Base-by-base conservation (phyloP, 2,888 invertebrate species). In the Deroplatys truncata region DNA sequence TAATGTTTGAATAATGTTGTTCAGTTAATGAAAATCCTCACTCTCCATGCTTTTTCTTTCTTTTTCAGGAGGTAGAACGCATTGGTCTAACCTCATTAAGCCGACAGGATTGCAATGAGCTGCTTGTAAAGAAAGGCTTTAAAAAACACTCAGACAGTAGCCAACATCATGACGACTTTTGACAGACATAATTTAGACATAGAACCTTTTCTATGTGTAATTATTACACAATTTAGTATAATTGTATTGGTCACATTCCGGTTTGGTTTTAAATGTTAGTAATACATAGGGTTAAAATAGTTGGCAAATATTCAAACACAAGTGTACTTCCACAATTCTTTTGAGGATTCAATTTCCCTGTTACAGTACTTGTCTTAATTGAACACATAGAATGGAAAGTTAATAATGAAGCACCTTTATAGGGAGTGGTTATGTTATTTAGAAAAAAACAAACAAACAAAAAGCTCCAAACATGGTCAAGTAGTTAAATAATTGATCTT, bases 51-150 rank as follows among this genome's bases (percentile, higher is more conserved):
- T 20, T 72, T 72, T 3, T 82, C 82, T 87, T 43, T 35, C 29
- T 87, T 31, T 49, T 84, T 13, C 28, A 94, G 92, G 96, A 96
- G 93, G 92, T 97, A 13, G 96, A 97, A 92, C 94, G 96, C 91
- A 92, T 96, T 86, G 93, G 94, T 83, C 93, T 97, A 83, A 94
- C 95, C 0, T 92, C 93, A 49, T 93, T 96, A 28, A 95, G 93
- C 82, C 95, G 96, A 43, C 92, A 95, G 56, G 95, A 96, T 92
- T 97, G 97, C 93, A 97, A 97, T 92, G 94, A 96, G 15, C 93
- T 97, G 1, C 92, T 97, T 28, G 92, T 93, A 89, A 93, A 93
- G 31, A 95, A 95, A 92, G 96, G 96, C 13, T 96, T 97, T 91
- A 94, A 94, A 91, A 94, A 94, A 91, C 84, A 84, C 29, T 31